Percentiles rank a stretch among this genome's conserved stretches.
These are phyloP conservation scores for Gallinago undulata DNA, from an alignment of 2,113 vertebrate species.

Conservation along the genomic window DNA sequence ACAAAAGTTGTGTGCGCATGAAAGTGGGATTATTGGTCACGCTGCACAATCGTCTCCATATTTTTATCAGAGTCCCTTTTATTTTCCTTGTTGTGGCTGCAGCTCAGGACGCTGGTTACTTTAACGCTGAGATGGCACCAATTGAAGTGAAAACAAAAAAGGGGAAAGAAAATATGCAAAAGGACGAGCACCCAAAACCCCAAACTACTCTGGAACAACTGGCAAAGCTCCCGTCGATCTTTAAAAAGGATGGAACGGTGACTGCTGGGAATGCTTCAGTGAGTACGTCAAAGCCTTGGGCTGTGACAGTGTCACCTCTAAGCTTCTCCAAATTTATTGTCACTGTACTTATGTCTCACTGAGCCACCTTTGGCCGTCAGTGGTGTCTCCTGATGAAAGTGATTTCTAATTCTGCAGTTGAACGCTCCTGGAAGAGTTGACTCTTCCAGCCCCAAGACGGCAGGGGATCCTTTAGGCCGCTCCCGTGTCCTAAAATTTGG, in stretches of 20 bases:
- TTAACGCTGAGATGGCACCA: conserved; percentile 88
- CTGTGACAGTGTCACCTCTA: background rate
- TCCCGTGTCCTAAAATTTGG: background rate
- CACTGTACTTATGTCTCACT: background rate
- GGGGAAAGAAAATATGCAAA: conserved; percentile 83
- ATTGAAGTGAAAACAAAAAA: conserved; percentile 92
- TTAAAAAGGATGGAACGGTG: conserved; percentile 93
- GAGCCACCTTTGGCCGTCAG: background rate
- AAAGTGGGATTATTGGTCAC: background rate
- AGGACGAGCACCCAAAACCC: conserved; percentile 93
- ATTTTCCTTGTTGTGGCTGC: background rate
- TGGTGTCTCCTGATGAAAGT: accelerated
- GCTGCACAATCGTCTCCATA: background rate
- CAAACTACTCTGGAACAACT: conserved; percentile 90
- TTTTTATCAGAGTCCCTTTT: background rate
- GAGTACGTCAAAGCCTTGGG: conserved; percentile 5
- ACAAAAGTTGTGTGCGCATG: background rate
- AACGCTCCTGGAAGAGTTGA: background rate
- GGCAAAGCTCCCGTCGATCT: conserved; percentile 85
- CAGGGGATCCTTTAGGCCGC: background rate
- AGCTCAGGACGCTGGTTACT: conserved; percentile 90
- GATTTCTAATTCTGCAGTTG: background rate
- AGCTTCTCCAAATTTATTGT: background rate
- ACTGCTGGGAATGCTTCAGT: conserved; percentile 97
- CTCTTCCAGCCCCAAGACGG: background rate